Base-by-base conservation (phyloP, 2,113 vertebrate genomes). In the Rousettus leschenaultii region DNA sequence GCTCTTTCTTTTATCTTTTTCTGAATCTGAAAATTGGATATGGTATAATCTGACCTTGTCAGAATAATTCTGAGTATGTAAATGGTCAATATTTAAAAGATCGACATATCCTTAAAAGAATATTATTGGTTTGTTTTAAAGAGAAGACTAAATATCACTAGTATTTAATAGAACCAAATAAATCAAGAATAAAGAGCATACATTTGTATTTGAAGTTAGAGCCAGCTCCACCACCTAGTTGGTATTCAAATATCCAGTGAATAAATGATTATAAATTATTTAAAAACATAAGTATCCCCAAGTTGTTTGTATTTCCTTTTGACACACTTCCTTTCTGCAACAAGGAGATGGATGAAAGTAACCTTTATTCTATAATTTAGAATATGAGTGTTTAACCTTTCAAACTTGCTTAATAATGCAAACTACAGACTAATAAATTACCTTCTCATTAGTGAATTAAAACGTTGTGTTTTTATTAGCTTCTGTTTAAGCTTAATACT, bases 391-490 rank as follows among this genome's bases (percentile, higher is more conserved):
- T 88, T 96, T 96, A 95, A 92, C 88, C 51, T 96, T 96, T 92
- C 30, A 96, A 89, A 96, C 70, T 89, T 97, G 90, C 85, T 96
- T 96, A 80, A 85, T 92, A 92, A 94, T 96, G 88, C 65, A 94
- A 90, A 74, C 38, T 30, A 88, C 33, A 86, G 45, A 70, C 55
- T 88, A 95, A 82, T 91, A 87, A 87, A 30, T 84, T 92, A 94
- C 85, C n/a, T 78, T 97, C 92, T 95, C n/a, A 90, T 79, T 94
- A 94, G 65, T 89, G 61, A 93, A 91, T 84, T 90, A 96, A 94
- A 95, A 94, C 22, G 33, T 45, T 86, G 38, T 24, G 4, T 86
- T 94, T 94, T 88, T 70, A 87, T 96, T 77, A 91, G 61, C 53
- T 48, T 78, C 86, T 79, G 13, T 35, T 94, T 94, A n/a, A 93